These are phyloP conservation scores for Microhierax caerulescens DNA, from an alignment of 2,797 vertebrate species.

Conservation along the genomic window DNA sequence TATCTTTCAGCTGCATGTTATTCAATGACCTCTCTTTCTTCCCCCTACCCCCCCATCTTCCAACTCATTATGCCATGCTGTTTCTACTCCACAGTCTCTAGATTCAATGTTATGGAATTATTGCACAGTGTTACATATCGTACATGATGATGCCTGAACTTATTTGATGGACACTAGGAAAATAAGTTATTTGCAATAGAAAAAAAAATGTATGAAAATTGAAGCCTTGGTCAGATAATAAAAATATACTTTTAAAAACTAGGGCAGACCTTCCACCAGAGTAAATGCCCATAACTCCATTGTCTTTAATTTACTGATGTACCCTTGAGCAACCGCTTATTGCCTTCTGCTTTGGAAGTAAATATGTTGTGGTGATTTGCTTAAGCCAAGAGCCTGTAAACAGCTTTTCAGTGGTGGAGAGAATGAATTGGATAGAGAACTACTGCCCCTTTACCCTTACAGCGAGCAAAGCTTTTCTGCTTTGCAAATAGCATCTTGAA, in stretches of 20 bases:
- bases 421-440: neutral
- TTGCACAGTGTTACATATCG: neutral
- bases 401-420: neutral
- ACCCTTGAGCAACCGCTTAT: neutral
- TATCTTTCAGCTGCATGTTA: neutral
- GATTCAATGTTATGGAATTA: neutral
- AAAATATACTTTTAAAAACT: neutral
- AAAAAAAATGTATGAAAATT: neutral
- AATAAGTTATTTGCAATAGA: neutral
- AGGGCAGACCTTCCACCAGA: neutral
- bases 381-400: neutral
- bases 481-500: slow-evolving; percentile 9
- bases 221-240: neutral
- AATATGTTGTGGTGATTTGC: neutral
- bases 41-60: neutral
- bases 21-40: neutral
- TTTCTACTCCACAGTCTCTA: neutral
- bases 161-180: neutral
- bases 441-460: neutral
- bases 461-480: neutral
- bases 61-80: neutral
- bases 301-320: neutral
- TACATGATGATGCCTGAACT: neutral
- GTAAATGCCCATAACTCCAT: neutral
- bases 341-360: neutral